These are phyloP conservation scores for Tetramorium parvispinum DNA, from an alignment of 1,140 invertebrate species.

Conservation along the genomic window DNA sequence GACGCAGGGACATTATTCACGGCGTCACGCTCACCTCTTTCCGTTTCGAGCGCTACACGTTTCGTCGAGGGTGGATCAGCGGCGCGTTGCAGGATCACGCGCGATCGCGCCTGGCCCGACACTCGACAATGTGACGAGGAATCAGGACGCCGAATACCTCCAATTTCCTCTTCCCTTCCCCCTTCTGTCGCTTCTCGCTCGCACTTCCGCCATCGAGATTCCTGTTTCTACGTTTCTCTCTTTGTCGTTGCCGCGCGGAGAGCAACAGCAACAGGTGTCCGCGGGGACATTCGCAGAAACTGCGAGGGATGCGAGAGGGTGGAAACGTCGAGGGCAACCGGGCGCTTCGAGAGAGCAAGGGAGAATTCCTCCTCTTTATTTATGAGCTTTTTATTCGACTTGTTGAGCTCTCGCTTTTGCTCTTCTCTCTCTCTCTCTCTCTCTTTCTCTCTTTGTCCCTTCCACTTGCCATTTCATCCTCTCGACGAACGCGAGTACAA, in stretches of 20 bases:
- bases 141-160: constrained; percentile 72
- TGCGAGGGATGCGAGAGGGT: constrained; percentile 79
- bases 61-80: constrained; percentile 16
- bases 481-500: constrained; percentile 41
- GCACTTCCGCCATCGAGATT: constrained; percentile 22
- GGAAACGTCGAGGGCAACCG: constrained; percentile 68
- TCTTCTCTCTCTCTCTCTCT: constrained; percentile 61
- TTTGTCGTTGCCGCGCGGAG: constrained; percentile 68
- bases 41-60: constrained; percentile 4
- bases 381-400: constrained; percentile 87
- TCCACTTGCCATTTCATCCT: constrained; percentile 40
- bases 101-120: not conserved
- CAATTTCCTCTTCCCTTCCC: constrained; percentile 63
- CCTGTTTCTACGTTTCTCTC: constrained; percentile 71
- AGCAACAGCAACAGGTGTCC: constrained; percentile 84
- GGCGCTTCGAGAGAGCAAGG: constrained; percentile 73
- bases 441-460: constrained; percentile 55
- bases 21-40: constrained; percentile 79
- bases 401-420: constrained; percentile 82
- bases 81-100: constrained; percentile 13
- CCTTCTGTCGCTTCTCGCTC: constrained; percentile 30
- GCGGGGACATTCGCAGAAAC: constrained; percentile 86
- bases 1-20: constrained; percentile 84
- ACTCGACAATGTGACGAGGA: constrained; percentile 49
- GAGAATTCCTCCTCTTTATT: constrained; percentile 84